Evolutionary conservation across 2,113 vertebrate species (phyloP).

Genomic region (Astatoreochromis straeleni): DNA sequence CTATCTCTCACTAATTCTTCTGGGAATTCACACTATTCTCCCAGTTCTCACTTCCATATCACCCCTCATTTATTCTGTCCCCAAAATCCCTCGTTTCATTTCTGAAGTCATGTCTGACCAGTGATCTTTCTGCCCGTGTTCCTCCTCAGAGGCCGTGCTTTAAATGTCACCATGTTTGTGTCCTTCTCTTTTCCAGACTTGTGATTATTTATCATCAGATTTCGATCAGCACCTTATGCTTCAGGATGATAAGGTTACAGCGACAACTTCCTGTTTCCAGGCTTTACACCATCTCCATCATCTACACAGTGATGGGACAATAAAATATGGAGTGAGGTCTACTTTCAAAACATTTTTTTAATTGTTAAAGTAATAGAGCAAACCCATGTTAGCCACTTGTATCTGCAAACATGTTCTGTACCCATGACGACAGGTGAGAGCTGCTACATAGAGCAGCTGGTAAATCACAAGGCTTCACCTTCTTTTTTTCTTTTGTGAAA

Average conservation of each 20-base stretch:
- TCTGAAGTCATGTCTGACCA: neutral
- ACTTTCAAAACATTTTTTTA: neutral
- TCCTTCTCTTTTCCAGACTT: neutral
- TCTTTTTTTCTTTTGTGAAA: neutral
- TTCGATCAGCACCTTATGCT: neutral
- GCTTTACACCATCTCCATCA: neutral
- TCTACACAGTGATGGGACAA: neutral
- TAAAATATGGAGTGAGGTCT: neutral
- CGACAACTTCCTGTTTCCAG: neutral
- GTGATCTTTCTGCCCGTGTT: neutral
- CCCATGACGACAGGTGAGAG: neutral
- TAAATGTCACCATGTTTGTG: neutral
- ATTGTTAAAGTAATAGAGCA: neutral
- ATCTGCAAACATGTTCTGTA: rapidly evolving
- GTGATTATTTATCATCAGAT: neutral
- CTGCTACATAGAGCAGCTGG: rapidly evolving
- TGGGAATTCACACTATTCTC: neutral
- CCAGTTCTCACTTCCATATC: neutral
- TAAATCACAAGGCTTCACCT: neutral
- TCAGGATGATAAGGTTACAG: neutral
- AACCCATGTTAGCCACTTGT: neutral
- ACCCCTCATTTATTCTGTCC: neutral
- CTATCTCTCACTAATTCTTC: neutral
- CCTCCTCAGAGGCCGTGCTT: neutral
- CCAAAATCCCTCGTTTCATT: neutral